phyloP scores from a whole-genome alignment of 1,140 invertebrate species.

The Pygmarrhopalites habei region DNA sequence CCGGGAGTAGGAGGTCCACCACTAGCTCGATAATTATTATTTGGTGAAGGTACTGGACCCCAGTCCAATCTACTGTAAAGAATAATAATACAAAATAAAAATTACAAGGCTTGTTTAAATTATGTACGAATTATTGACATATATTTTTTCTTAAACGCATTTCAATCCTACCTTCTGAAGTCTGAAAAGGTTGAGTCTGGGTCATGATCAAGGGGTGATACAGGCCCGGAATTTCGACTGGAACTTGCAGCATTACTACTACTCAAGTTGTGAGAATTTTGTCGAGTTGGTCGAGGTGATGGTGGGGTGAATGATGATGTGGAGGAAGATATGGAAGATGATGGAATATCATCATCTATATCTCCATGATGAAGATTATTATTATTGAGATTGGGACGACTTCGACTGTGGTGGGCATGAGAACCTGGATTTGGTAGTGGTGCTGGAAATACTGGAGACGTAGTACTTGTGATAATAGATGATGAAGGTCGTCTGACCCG shows the following conservation, averaged over 20 bases:
- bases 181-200: constrained; percentile 39
- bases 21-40: constrained; percentile 13
- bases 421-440: not conserved
- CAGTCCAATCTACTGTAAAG: too few relatives aligned
- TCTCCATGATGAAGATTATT: constrained; percentile 17
- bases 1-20: constrained; percentile 30
- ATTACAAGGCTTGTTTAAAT: too few relatives aligned
- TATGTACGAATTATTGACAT: too few relatives aligned
- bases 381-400: constrained; percentile 16
- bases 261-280: not conserved
- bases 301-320: constrained; percentile 20
- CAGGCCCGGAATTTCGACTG: constrained; percentile 18
- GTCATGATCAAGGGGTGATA: constrained; percentile 31
- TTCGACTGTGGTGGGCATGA: not conserved
- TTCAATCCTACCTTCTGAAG: too few relatives aligned
- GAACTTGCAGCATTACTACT: constrained; percentile 5
- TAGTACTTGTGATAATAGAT: constrained; percentile 36
- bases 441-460: constrained; percentile 29
- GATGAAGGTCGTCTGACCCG: constrained; percentile 31
- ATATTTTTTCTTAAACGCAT: too few relatives aligned
- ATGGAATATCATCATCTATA: constrained; percentile 35
- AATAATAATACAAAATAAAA: too few relatives aligned
- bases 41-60: constrained; percentile 24
- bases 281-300: too few relatives aligned
- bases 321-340: constrained; percentile 27